phyloP scores from a whole-genome alignment of 2,113 vertebrate genomes.

The Heterochromis multidens region DNA sequence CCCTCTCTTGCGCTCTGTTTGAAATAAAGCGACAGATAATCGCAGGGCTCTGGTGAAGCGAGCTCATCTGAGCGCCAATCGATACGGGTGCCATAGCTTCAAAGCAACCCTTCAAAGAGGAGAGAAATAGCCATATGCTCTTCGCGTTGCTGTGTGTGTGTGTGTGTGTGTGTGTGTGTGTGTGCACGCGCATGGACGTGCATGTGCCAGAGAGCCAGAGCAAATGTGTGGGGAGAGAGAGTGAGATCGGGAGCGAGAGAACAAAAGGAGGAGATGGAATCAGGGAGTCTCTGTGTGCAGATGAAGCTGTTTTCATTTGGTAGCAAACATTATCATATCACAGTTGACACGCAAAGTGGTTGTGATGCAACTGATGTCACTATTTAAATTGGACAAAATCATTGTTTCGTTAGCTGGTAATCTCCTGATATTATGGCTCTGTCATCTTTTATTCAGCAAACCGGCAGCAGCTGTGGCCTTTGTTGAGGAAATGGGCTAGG shows the following conservation, averaged over 20 bases:
- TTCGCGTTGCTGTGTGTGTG: conserved; percentile 13
- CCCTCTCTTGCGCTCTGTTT: conserved; percentile 66
- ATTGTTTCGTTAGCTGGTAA: conserved; percentile 58
- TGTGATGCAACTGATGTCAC: conserved; percentile 43
- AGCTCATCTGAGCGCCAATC: conserved; percentile 75
- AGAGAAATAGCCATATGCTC: conserved; percentile 71
- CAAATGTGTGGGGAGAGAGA: neutral
- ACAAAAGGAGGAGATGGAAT: conserved; percentile 21
- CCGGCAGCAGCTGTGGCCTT: conserved; percentile 65
- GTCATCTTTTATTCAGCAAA: conserved; percentile 71
- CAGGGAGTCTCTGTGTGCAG: conserved; percentile 33
- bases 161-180: neutral
- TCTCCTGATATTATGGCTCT: conserved; percentile 58
- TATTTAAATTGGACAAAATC: conserved; percentile 61
- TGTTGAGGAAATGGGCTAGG: conserved; percentile 49
- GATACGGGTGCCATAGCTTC: conserved; percentile 72
- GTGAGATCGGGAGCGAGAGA: conserved; percentile 5
- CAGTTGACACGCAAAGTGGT: conserved; percentile 40
- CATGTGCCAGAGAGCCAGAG: neutral
- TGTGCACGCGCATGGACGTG: neutral
- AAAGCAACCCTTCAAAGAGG: conserved; percentile 73
- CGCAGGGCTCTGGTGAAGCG: conserved; percentile 69
- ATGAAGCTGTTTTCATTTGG: conserved; percentile 51
- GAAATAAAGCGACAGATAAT: conserved; percentile 79
- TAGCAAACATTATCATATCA: conserved; percentile 44